Evolutionary conservation across 2,113 vertebrate genomes (phyloP).

Genomic region (Istiophorus platypterus): DNA sequence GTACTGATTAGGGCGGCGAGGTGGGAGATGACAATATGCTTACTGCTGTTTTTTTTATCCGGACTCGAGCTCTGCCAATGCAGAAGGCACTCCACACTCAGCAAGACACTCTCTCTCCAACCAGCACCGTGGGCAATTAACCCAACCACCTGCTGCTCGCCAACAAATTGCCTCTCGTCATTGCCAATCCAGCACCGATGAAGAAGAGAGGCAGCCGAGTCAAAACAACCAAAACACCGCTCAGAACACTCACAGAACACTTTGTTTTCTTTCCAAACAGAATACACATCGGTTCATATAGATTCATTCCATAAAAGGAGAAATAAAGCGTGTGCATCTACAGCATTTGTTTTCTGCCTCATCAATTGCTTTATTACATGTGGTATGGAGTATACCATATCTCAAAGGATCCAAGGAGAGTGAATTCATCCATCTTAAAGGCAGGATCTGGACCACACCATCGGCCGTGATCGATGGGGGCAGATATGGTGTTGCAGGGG

Average conservation of each 20-base stretch:
- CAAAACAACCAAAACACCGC: conserved; percentile 39
- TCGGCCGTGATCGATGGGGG: conserved; percentile 59
- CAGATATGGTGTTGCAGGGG: conserved; percentile 30
- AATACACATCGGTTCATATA: conserved; percentile 6
- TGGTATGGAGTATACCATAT: conserved; percentile 36
- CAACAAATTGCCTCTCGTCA: conserved; percentile 64
- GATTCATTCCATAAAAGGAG: conserved; percentile 22
- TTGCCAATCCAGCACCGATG: conserved; percentile 42
- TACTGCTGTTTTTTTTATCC: conserved; percentile 72
- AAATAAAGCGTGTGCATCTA: conserved; percentile 7
- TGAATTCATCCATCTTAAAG: conserved; percentile 64
- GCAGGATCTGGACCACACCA: conserved; percentile 53
- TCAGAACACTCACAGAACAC: not conserved
- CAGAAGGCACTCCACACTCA: conserved; percentile 65
- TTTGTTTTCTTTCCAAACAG: not conserved
- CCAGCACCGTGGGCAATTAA: conserved; percentile 74
- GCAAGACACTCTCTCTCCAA: conserved; percentile 63
- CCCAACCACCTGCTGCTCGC: conserved; percentile 74
- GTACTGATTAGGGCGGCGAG: conserved; percentile 72
- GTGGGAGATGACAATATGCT: conserved; percentile 79
- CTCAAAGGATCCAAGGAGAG: conserved; percentile 49
- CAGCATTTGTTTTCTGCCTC: not conserved
- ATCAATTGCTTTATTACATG: conserved; percentile 37
- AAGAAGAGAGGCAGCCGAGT: conserved; percentile 47
- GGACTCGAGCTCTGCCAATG: conserved; percentile 55